phyloP scores from a whole-genome alignment of 2,797 vertebrate genomes.

The Clarias fuscus region DNA sequence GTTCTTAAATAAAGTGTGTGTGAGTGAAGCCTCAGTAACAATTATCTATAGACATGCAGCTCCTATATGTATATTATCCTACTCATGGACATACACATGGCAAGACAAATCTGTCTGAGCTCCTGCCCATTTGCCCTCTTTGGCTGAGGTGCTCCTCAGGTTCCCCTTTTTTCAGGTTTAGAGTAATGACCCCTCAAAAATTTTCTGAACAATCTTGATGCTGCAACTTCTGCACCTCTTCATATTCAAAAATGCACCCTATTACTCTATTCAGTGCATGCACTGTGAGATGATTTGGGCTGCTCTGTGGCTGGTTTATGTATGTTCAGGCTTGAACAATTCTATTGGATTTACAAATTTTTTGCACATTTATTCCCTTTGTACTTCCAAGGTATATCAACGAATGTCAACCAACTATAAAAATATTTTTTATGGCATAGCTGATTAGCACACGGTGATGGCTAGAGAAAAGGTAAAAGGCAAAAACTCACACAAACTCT shows the following conservation, averaged over 20 bases:
- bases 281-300: not conserved
- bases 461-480: no score
- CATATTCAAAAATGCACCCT: not conserved
- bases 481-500: not conserved
- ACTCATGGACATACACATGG: no score
- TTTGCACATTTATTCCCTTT: not conserved
- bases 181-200: no score
- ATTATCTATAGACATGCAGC: not conserved
- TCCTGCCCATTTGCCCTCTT: no score
- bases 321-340: not conserved
- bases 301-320: not conserved
- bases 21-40: not conserved
- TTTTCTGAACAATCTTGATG: no score
- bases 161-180: no score
- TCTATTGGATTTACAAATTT: not conserved
- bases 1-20: not conserved
- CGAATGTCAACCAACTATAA: not conserved
- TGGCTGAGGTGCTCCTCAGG: no score
- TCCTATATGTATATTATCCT: not conserved
- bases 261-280: not conserved
- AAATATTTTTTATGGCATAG: not conserved
- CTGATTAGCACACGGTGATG: not conserved
- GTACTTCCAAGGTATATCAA: not conserved
- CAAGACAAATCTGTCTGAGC: no score
- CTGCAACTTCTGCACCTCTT: no score